phyloP scores from a whole-genome alignment of 2,888 invertebrate genomes.

The Boloria euphrosyne region DNA sequence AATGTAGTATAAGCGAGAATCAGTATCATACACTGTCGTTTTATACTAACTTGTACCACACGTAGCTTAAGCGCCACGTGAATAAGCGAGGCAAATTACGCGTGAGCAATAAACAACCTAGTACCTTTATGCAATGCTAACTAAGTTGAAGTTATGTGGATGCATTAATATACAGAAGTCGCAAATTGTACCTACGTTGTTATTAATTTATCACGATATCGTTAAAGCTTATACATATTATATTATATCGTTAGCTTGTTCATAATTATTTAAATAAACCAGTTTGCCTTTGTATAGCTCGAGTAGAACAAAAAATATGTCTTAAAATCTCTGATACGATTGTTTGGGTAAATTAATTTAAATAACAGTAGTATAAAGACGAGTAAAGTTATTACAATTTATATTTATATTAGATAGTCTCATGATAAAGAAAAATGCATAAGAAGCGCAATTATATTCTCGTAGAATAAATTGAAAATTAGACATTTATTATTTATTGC shows the following conservation, averaged over 20 bases:
- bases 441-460: conserved; percentile 5
- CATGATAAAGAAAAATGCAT: background rate
- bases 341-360: no score
- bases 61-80: conserved; percentile 43
- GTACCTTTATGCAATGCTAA: conserved; percentile 39
- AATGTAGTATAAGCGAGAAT: background rate
- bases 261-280: no score
- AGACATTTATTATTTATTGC: background rate
- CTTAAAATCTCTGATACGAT: no score
- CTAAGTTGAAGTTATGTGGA: conserved; percentile 32
- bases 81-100: conserved; percentile 35
- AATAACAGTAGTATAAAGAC: no score
- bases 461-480: conserved; percentile 5
- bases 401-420: background rate
- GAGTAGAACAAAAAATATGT: no score
- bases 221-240: no score
- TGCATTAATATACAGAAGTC: conserved; percentile 31
- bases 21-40: conserved; percentile 27
- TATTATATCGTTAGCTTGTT: no score
- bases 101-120: conserved; percentile 37
- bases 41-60: conserved; percentile 48
- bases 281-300: no score
- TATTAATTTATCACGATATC: background rate
- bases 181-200: conserved; percentile 11
- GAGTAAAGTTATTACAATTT: no score